These are phyloP conservation scores for Papilio dardanus DNA, from an alignment of 1,140 invertebrate species.

Conservation along the genomic window DNA sequence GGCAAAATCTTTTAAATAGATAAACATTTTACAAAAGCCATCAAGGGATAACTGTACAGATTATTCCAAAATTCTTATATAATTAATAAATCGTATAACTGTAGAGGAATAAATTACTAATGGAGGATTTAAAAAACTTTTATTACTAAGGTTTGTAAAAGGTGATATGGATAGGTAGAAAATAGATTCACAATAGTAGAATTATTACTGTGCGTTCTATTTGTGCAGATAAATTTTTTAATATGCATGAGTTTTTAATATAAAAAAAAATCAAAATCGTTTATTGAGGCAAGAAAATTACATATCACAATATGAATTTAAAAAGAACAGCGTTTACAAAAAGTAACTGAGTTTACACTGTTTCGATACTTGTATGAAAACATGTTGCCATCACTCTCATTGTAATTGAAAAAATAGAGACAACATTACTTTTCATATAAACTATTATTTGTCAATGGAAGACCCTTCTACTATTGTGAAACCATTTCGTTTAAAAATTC, in stretches of 20 bases:
- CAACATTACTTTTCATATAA: not conserved
- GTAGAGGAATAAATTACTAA: constrained; percentile 30
- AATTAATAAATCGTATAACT: constrained; percentile 19
- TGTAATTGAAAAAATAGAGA: not conserved
- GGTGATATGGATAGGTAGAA: constrained; percentile 27
- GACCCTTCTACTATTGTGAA: constrained; percentile 27
- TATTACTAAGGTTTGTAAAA: constrained; percentile 9
- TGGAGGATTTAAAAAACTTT: not conserved
- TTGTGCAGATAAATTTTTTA: not conserved
- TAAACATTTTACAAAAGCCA: constrained; percentile 37
- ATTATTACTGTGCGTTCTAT: constrained; percentile 19
- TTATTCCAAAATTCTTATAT: constrained; percentile 5
- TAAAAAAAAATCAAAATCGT: too few relatives aligned
- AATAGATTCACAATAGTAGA: constrained; percentile 27
- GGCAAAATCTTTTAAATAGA: constrained; percentile 31
- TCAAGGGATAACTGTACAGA: constrained; percentile 16
- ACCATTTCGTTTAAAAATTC: not conserved
- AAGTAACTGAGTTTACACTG: too few relatives aligned
- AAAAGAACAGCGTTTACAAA: too few relatives aligned
- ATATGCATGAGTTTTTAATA: too few relatives aligned
- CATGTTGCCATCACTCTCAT: too few relatives aligned
- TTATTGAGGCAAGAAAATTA: too few relatives aligned
- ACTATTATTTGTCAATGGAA: not conserved
- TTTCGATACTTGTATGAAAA: too few relatives aligned
- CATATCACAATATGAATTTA: too few relatives aligned